A percentile compares a stretch with the other conserved stretches of the same genome.
phyloP scores from a whole-genome alignment of 2,888 invertebrate genomes.

The Encarsia formosa region DNA sequence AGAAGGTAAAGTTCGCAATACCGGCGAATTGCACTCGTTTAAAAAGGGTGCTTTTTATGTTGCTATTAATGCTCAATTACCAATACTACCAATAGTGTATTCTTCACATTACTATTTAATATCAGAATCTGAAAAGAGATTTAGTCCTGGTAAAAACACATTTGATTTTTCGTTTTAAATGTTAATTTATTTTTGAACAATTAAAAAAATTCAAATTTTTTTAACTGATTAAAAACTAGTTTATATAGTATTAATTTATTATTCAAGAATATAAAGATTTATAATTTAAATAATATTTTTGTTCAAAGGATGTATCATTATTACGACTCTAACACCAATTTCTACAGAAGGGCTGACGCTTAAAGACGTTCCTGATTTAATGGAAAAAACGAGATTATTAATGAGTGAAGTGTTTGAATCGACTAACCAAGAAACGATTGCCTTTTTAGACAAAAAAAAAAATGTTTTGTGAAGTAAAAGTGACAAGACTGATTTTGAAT shows the following conservation, averaged over 20 bases:
- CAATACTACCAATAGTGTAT: constrained; percentile 85
- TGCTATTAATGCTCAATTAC: constrained; percentile 83
- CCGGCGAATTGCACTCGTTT: constrained; percentile 81
- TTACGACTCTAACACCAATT: constrained; percentile 73
- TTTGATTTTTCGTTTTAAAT: too few species aligned
- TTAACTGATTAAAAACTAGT: too few species aligned
- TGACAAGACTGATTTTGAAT: too few species aligned
- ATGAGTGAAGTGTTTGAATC: constrained; percentile 56
- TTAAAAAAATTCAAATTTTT: too few species aligned
- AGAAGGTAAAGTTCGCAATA: constrained; percentile 86
- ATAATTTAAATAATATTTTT: too few species aligned
- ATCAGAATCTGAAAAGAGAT: constrained; percentile 64
- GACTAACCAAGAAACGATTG: constrained; percentile 1
- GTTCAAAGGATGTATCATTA: constrained; percentile 65
- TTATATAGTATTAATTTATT: too few species aligned
- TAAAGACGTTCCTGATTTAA: constrained; percentile 55
- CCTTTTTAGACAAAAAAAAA: too few species aligned
- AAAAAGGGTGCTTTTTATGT: constrained; percentile 96
- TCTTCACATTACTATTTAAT: constrained; percentile 82
- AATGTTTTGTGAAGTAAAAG: too few species aligned
- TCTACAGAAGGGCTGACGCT: constrained; percentile 58
- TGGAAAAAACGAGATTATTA: constrained; percentile 51
- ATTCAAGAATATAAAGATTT: too few species aligned
- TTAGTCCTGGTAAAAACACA: too few species aligned
- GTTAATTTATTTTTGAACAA: too few species aligned